Conservation (phyloP, 2,888 invertebrate species). For the Amphipoea lucens region DNA sequence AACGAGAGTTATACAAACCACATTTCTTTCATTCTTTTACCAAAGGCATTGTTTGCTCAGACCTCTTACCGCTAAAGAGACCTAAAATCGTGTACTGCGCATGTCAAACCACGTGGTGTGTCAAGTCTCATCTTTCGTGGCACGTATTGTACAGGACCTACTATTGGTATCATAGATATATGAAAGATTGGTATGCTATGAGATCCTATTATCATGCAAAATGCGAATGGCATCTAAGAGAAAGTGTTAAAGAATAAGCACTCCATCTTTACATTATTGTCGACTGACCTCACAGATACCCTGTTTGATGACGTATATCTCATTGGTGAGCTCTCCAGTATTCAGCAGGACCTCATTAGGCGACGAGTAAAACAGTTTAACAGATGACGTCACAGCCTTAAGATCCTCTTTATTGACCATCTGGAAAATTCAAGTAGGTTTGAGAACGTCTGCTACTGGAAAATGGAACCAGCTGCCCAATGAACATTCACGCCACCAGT, state of each 20-base stretch:
- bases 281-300: conserved; percentile 82
- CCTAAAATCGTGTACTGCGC: too few relatives aligned
- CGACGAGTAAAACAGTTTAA: conserved; percentile 80
- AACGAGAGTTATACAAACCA: too few relatives aligned
- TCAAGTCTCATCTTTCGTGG: too few relatives aligned
- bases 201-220: background rate
- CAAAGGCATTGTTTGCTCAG: background rate
- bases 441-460: background rate
- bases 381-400: conserved; percentile 76
- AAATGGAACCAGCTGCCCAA: background rate
- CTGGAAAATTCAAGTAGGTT: conserved; percentile 63
- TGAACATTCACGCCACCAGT: background rate
- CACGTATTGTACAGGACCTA: too few relatives aligned
- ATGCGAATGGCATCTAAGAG: background rate
- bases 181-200: background rate
- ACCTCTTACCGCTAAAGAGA: too few relatives aligned
- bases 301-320: conserved; percentile 82
- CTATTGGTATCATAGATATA: too few relatives aligned
- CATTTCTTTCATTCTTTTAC: background rate
- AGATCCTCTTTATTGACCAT: conserved; percentile 79
- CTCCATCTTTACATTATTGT: background rate
- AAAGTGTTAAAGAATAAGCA: background rate
- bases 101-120: too few relatives aligned
- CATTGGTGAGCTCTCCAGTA: conserved; percentile 84
- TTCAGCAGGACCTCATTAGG: conserved; percentile 84